Conservation (phyloP, 1,140 invertebrate genomes). For the Aphelenchoides avenae region DNA sequence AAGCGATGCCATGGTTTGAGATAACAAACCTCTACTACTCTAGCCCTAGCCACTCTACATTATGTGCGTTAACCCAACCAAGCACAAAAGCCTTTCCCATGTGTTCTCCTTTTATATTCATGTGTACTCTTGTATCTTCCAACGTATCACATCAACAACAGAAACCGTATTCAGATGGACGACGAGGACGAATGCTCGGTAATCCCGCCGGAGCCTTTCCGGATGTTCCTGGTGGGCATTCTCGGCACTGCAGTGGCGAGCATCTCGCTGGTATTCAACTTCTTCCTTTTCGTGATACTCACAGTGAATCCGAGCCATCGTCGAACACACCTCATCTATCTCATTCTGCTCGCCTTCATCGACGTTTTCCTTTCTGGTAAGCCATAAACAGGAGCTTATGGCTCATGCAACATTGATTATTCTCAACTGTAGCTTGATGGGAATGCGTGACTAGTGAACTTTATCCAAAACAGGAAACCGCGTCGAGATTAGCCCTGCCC, state of each 20-base stretch:
- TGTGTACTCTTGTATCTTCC: no score
- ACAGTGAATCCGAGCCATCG: constrained; percentile 36
- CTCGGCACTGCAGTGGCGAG: constrained; percentile 34
- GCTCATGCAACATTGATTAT: constrained; percentile 7
- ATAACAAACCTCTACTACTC: no score
- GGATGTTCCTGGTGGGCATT: constrained; percentile 25
- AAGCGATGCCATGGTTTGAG: no score
- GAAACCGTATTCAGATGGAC: no score
- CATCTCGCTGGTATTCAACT: constrained; percentile 47
- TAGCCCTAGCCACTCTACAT: no score
- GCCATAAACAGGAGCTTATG: constrained; percentile 6
- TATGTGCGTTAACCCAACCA: no score
- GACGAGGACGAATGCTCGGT: no score
- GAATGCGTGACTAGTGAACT: not conserved
- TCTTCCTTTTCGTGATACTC: constrained; percentile 48
- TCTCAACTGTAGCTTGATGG: not conserved
- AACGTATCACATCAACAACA: no score
- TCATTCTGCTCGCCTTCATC: constrained; percentile 50
- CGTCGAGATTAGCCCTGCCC: no score
- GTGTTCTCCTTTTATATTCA: no score
- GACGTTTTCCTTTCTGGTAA: constrained; percentile 47
- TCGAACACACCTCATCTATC: constrained; percentile 48
- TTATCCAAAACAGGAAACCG: no score
- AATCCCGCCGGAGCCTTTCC: constrained; percentile 34
- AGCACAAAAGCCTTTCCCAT: no score